Evolutionary conservation across 2,797 vertebrate species (phyloP).

Genomic region (Prunella strophiata): DNA sequence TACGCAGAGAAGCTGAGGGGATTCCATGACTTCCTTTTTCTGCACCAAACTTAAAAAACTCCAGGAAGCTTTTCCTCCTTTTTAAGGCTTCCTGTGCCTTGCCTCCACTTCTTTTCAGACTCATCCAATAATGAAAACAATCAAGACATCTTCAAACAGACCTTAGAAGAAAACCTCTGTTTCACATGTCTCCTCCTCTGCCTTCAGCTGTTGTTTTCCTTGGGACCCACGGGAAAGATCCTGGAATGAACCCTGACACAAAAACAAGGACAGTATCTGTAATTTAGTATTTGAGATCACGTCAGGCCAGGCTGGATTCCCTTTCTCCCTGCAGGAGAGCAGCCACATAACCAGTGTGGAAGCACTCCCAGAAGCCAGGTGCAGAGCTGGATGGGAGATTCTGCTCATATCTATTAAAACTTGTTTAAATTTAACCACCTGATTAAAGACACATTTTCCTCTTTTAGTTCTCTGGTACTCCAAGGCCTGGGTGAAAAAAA

Average conservation of each 20-base stretch:
- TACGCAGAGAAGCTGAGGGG: neutral
- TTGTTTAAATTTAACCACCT: neutral
- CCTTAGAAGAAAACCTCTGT: neutral
- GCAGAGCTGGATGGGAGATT: neutral
- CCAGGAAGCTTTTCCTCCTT: neutral
- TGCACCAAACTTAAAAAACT: neutral
- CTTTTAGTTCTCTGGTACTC: neutral
- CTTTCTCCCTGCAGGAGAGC: neutral
- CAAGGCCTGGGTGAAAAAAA: neutral
- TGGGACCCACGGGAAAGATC: accelerated
- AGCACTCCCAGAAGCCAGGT: neutral
- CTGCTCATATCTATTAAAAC: neutral
- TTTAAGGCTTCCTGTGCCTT: neutral
- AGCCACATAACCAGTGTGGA: neutral
- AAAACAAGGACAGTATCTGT: neutral
- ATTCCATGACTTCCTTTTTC: neutral
- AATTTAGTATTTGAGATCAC: neutral
- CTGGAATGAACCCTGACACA: neutral
- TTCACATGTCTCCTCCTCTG: accelerated
- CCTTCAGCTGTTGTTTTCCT: neutral
- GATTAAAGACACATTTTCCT: neutral
- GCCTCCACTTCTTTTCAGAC: neutral
- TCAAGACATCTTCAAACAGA: neutral
- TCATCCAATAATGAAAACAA: neutral
- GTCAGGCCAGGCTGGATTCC: neutral